Evolutionary conservation across 2,797 vertebrate species (phyloP), one percentile per base, ranked within the genome.

Genomic region (Chromis chromis): DNA sequence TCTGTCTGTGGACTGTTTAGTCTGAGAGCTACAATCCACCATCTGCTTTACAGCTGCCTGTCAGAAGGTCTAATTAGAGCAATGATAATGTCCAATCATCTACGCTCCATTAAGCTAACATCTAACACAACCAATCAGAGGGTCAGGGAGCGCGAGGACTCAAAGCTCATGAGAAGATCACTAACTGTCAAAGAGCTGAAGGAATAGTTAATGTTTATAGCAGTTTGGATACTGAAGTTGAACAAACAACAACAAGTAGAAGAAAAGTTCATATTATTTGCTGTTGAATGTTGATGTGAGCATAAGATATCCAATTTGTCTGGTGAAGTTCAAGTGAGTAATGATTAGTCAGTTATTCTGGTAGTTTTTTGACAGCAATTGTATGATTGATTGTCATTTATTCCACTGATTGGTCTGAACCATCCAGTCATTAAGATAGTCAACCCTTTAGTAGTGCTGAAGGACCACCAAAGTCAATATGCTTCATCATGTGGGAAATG

Each of bases 11-110:
- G 16, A 70, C 58, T 91, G 91, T 93, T 91, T 91, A 91, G 89
- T 90, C 89, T 92, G 84, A 64, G 79, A 54, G 74, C 69, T 65
- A 13, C 48, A 58, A 60, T 69, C 62, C 64, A 19, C 77, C 90
- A 91, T 91, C 91, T 93, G 91, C 77, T 76, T 42, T 75, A 88
- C 91, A 91, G 88, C 88, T 91, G 91, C 71, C 65, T 76, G 75
- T 69, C 65, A 28, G 36, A 75, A 4, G 44, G 48, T 55, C 66
- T 83, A 82, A 90, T 92, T 84, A 71, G 59, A 82, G 72, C 72
- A 68, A 78, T 76, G 71, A 82, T 87, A 83, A 86, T 81, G 72
- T 83, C 76, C 86, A 78, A 81, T 88, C 74, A 72, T 81, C 58
- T 69, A 65, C 59, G 80, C 82, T 75, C 73, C 87, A 85, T 90